A percentile compares a stretch with the other conserved stretches of the same genome.
Evolutionary conservation across 2,797 vertebrate species (phyloP).

Genomic region (Odontamblyopus lacepedii): DNA sequence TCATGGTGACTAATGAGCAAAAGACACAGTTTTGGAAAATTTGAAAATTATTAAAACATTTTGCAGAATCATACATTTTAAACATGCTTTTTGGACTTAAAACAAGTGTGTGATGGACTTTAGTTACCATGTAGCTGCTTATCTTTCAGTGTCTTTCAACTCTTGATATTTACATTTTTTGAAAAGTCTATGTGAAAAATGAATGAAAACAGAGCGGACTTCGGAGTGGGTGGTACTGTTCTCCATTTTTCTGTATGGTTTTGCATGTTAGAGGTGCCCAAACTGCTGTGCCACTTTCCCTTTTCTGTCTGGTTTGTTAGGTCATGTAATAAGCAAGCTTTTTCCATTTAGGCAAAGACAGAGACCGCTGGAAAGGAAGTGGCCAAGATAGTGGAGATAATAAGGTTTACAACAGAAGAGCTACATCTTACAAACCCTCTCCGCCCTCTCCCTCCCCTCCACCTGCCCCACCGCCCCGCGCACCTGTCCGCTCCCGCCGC

Average conservation of each 20-base stretch:
- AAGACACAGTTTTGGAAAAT: no score
- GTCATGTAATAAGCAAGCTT: conserved; percentile 40
- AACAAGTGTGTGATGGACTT: no score
- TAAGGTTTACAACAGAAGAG: conserved; percentile 61
- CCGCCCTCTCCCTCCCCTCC: conserved; percentile 42
- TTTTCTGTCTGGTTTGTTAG: background rate
- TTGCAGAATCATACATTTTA: no score
- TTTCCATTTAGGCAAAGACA: conserved; percentile 68
- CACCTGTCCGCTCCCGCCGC: conserved; percentile 58
- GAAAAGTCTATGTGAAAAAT: no score
- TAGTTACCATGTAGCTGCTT: no score
- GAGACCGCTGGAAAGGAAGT: conserved; percentile 60
- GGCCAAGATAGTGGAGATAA: conserved; percentile 58
- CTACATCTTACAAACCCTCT: conserved; percentile 48
- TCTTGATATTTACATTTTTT: no score
- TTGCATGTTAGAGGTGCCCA: conserved; percentile 42
- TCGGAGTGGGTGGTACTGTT: no score
- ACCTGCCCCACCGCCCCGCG: conserved; percentile 50
- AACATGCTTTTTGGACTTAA: no score
- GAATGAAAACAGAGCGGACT: no score
- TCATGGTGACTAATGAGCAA: no score
- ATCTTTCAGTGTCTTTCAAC: no score
- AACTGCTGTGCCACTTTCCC: conserved; percentile 42
- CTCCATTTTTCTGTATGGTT: background rate
- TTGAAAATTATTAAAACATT: no score